Conservation (phyloP, 2,113 vertebrate genomes). For the Corydoras maculifer region DNA sequence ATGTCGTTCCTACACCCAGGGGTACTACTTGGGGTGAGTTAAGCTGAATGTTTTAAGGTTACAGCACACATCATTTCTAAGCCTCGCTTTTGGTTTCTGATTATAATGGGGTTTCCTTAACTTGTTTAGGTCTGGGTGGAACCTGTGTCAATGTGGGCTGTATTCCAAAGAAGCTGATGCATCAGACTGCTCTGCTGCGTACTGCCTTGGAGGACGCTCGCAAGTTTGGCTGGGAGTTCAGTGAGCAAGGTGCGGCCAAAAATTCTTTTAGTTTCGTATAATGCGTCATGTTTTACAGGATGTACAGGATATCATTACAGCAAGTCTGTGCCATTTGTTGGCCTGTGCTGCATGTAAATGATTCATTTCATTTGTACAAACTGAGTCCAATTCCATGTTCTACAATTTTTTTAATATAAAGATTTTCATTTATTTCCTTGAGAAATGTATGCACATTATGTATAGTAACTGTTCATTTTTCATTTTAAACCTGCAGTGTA, state of each 20-base stretch:
- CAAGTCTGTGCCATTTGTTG: no score
- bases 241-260: conserved; percentile 67
- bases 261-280: background rate
- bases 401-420: no score
- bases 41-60: background rate
- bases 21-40: conserved; percentile 87
- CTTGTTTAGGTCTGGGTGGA: conserved; percentile 80
- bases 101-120: background rate
- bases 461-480: no score
- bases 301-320: no score
- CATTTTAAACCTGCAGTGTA: no score
- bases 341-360: no score
- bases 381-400: no score
- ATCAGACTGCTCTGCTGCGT: conserved; percentile 83
- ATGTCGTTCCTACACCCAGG: conserved; percentile 83
- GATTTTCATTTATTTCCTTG: no score
- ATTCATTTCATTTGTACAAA: no score
- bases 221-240: conserved; percentile 88
- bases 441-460: no score
- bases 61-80: no score
- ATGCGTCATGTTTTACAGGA: background rate
- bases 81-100: background rate
- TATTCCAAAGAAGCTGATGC: conserved; percentile 97
- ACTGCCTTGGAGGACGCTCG: conserved; percentile 79
- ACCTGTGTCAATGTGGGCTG: conserved; percentile 96